phyloP scores from a whole-genome alignment of 2,797 vertebrate species.

The Lophotriccus pileatus region DNA sequence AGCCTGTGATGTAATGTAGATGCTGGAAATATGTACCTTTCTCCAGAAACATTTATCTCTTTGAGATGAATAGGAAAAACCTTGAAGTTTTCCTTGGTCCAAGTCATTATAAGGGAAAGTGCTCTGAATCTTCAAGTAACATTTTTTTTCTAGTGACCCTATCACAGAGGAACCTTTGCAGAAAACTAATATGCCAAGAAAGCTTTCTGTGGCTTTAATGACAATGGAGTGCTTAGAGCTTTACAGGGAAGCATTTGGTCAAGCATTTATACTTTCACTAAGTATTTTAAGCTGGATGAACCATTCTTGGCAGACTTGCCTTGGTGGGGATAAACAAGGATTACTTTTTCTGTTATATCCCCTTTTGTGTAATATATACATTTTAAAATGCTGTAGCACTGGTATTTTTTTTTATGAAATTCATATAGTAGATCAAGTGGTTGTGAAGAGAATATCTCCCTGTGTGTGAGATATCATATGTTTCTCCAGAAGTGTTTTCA shows the following conservation, averaged over 20 bases:
- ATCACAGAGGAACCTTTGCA: neutral
- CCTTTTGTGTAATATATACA: neutral
- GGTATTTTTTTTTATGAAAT: neutral
- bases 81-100: neutral
- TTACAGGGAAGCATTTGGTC: constrained; percentile 33
- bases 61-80: neutral
- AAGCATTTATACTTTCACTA: constrained; percentile 12
- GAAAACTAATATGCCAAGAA: neutral
- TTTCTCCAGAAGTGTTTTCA: neutral
- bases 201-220: neutral
- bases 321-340: constrained; percentile 38
- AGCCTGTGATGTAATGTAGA: neutral
- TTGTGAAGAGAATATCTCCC: neutral
- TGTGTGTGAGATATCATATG: neutral
- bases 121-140: neutral
- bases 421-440: neutral
- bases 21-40: neutral
- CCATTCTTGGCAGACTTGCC: neutral
- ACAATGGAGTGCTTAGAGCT: neutral
- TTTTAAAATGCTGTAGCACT: neutral
- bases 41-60: neutral
- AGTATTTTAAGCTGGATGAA: constrained; percentile 57
- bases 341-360: constrained; percentile 8
- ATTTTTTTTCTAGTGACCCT: neutral
- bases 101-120: neutral